These are phyloP conservation scores for Brenthis daphne DNA, from an alignment of 2,888 invertebrate genomes.

Conservation along the genomic window DNA sequence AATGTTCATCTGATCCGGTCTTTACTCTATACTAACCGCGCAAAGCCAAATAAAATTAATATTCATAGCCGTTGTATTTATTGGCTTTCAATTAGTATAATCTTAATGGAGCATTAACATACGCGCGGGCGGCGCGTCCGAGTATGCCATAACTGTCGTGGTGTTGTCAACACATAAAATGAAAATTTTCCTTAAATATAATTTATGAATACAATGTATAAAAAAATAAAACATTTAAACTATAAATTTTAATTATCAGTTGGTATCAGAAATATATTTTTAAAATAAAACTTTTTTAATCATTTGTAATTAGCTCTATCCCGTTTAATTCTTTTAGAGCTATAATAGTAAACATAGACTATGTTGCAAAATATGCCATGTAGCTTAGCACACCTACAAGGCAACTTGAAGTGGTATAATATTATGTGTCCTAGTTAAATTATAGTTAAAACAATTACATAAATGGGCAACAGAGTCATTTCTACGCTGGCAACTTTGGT, in stretches of 20 bases:
- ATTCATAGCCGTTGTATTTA: constrained; percentile 82
- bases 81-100: constrained; percentile 83
- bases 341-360: neutral
- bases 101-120: constrained; percentile 82
- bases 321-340: neutral
- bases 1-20: constrained; percentile 48
- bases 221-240: neutral
- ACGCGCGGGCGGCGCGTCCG: constrained; percentile 71
- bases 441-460: constrained; percentile 59
- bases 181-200: constrained; percentile 12
- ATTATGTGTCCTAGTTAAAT: constrained; percentile 63
- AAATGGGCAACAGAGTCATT: constrained; percentile 59
- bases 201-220: constrained; percentile 1
- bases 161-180: constrained; percentile 56
- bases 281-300: neutral
- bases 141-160: constrained; percentile 58
- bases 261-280: neutral
- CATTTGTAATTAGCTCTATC: too few relatives aligned
- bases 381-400: constrained; percentile 1
- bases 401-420: constrained; percentile 51
- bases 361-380: constrained; percentile 3
- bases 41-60: constrained; percentile 79
- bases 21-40: constrained; percentile 50
- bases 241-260: neutral
- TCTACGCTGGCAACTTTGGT: constrained; percentile 68